These are phyloP conservation scores for Pyrrhosoma nymphula DNA, from an alignment of 2,888 invertebrate species.

Conservation along the genomic window DNA sequence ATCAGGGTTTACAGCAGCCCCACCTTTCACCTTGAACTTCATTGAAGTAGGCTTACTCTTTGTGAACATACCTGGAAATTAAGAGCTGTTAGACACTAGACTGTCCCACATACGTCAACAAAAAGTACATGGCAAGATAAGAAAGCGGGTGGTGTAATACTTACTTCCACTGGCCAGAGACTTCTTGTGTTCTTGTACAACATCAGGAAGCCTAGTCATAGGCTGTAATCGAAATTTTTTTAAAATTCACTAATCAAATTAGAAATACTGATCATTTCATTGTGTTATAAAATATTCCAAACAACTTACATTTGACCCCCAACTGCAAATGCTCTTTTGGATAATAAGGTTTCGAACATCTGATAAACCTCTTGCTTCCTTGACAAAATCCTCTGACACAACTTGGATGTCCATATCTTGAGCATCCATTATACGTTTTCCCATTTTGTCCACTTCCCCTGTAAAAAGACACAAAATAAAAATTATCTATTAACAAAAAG, in stretches of 20 bases:
- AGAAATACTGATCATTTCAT: neutral
- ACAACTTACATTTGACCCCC: slow-evolving; percentile 89
- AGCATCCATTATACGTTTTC: slow-evolving; percentile 83
- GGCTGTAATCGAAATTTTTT: neutral
- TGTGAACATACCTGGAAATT: slow-evolving; percentile 70
- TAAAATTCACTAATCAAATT: neutral
- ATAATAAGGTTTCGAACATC: slow-evolving; percentile 82
- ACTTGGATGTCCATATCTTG: slow-evolving; percentile 87
- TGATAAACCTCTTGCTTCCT: slow-evolving; percentile 80
- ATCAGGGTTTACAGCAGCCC: slow-evolving; percentile 95
- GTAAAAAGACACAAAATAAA: slow-evolving; percentile 72
- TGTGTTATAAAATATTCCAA: slow-evolving; percentile 6
- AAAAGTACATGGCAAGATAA: slow-evolving; percentile 40
- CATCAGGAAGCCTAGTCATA: slow-evolving; percentile 56
- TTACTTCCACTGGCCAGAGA: slow-evolving; percentile 70
- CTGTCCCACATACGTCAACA: no score
- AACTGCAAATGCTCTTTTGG: slow-evolving; percentile 87
- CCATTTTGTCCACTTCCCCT: slow-evolving; percentile 85
- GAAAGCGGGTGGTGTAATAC: slow-evolving; percentile 5
- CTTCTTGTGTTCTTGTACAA: slow-evolving; percentile 70
- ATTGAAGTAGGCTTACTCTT: slow-evolving; percentile 76
- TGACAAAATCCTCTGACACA: slow-evolving; percentile 87
- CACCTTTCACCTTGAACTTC: slow-evolving; percentile 88
- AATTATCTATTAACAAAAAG: neutral
- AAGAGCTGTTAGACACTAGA: neutral